Conservation (phyloP, 2,888 invertebrate species). For the Amblyjoppa fuscipennis region DNA sequence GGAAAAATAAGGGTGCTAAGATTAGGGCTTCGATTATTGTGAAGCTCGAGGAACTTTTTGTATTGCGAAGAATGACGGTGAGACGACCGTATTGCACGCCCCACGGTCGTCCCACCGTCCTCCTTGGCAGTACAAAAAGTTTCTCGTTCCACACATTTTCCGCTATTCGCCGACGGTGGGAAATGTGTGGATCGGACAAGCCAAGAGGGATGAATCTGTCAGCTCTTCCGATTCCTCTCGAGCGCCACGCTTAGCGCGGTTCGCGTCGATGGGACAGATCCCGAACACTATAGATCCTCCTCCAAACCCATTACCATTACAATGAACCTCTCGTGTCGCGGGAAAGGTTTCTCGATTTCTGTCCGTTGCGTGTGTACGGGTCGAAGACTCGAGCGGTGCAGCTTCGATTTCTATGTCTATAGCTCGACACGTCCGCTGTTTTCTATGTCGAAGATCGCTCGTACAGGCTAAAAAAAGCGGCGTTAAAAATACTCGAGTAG, state of each 20-base stretch:
- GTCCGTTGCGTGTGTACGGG: neutral
- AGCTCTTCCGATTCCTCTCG: constrained; percentile 34
- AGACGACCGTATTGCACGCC: neutral
- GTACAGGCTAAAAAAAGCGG: neutral
- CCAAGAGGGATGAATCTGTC: constrained; percentile 34
- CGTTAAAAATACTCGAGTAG: neutral
- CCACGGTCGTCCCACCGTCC: too few species aligned
- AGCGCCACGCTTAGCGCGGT: constrained; percentile 20
- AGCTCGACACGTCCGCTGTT: neutral
- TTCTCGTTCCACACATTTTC: too few species aligned
- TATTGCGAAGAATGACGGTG: constrained; percentile 9
- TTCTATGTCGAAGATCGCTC: neutral
- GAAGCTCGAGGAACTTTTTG: neutral
- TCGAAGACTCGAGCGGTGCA: neutral
- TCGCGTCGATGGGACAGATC: constrained; percentile 26
- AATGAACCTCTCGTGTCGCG: constrained; percentile 23
- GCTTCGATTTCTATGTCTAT: neutral
- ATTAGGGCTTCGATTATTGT: neutral
- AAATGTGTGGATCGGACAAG: constrained; percentile 23
- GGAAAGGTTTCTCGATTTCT: constrained; percentile 45
- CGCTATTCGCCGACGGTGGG: neutral
- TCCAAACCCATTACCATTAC: constrained; percentile 47
- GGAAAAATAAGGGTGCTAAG: too few species aligned
- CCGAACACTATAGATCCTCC: constrained; percentile 8
- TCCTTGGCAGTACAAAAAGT: too few species aligned